phyloP scores from a whole-genome alignment of 1,140 invertebrate genomes.

The Nylanderia fulva region DNA sequence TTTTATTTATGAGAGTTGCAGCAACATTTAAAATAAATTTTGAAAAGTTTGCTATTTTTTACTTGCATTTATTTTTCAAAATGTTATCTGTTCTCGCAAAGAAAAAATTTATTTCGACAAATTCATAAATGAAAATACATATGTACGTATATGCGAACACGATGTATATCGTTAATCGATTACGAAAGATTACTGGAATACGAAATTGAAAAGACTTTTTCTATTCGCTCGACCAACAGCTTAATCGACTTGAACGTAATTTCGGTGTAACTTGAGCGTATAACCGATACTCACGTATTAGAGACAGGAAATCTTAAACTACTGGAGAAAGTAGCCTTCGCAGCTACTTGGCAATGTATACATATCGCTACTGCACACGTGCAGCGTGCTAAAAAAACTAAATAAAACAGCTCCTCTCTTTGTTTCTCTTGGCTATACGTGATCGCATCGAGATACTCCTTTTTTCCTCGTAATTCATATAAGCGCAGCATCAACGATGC shows the following conservation, averaged over 20 bases:
- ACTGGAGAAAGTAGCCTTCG: slow-evolving; percentile 74
- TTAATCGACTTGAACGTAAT: slow-evolving; percentile 71
- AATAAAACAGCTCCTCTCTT: not conserved
- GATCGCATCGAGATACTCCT: slow-evolving; percentile 30
- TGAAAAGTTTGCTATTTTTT: not conserved
- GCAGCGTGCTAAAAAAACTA: slow-evolving; percentile 22
- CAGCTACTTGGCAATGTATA: slow-evolving; percentile 1
- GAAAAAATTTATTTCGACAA: not conserved
- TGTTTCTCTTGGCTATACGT: not conserved
- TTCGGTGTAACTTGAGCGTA: slow-evolving; percentile 68
- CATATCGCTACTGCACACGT: slow-evolving; percentile 35
- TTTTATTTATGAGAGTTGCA: not conserved
- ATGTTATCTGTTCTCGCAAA: not conserved
- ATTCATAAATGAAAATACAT: not conserved
- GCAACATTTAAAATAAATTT: not conserved
- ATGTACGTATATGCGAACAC: too few species aligned
- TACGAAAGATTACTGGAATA: not conserved
- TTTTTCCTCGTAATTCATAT: slow-evolving; percentile 36
- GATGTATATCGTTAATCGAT: not conserved
- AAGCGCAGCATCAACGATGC: not conserved
- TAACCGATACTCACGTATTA: slow-evolving; percentile 73
- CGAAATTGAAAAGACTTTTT: slow-evolving; percentile 8
- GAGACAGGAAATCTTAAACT: slow-evolving; percentile 75
- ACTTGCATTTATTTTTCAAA: not conserved
- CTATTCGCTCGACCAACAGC: slow-evolving; percentile 23